Conservation (phyloP, 2,113 vertebrate species). For the Ictalurus punctatus region DNA sequence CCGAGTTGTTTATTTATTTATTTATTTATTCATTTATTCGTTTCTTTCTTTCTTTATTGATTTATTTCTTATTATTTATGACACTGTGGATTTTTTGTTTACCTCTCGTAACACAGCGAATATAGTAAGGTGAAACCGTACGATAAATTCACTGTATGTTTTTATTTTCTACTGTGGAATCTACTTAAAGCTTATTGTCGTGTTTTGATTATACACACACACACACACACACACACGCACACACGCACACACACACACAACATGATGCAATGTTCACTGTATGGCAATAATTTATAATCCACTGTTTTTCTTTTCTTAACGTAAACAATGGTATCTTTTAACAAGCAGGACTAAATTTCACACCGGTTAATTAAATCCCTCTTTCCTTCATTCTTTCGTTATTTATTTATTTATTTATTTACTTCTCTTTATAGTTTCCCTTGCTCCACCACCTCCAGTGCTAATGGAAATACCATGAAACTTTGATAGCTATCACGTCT, state of each 20-base stretch:
- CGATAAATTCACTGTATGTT: background rate
- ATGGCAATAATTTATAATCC: background rate
- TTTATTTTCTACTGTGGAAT: background rate
- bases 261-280: background rate
- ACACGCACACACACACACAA: no score
- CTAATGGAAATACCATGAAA: no score
- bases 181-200: background rate
- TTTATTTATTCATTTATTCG: background rate
- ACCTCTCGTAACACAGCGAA: background rate
- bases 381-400: background rate
- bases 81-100: background rate
- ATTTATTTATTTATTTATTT: background rate
- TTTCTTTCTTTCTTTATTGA: no score
- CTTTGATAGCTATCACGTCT: no score
- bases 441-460: background rate
- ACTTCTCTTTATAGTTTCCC: background rate
- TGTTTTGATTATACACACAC: background rate
- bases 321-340: background rate
- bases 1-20: background rate
- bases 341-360: background rate
- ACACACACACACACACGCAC: no score
- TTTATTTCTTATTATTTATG: no score
- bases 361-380: background rate
- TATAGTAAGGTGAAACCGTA: background rate
- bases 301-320: background rate